These are phyloP conservation scores for Dipodomys merriami DNA, from an alignment of 2,113 vertebrate species.

Conservation along the genomic window DNA sequence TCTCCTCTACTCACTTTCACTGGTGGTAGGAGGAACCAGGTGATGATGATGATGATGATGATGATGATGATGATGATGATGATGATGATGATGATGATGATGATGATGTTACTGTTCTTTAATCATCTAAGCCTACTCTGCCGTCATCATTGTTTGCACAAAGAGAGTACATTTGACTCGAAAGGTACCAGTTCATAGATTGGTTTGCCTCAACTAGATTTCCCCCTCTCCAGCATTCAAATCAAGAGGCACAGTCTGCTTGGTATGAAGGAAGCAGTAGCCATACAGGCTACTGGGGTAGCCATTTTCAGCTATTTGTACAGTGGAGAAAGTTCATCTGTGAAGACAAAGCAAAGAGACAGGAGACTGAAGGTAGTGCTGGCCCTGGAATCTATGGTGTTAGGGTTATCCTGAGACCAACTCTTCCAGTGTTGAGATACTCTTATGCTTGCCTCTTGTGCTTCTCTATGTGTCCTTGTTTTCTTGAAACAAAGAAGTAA, in stretches of 20 bases:
- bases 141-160: neutral
- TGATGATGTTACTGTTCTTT: neutral
- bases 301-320: neutral
- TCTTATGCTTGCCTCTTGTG: neutral
- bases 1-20: neutral
- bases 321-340: neutral
- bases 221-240: neutral
- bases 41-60: neutral
- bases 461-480: constrained; percentile 10
- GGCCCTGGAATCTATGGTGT: neutral
- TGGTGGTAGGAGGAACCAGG: neutral
- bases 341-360: constrained; percentile 3
- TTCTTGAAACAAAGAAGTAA: constrained; percentile 2
- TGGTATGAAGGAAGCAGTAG: neutral
- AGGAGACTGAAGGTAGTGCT: neutral
- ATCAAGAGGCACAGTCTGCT: neutral
- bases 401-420: neutral
- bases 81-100: neutral
- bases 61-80: neutral
- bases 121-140: neutral
- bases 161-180: neutral
- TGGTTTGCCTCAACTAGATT: neutral
- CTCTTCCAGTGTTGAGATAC: neutral
- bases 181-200: neutral
- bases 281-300: neutral